phyloP scores from a whole-genome alignment of 2,888 invertebrate species.

The Hydroisotoma schaefferi region DNA sequence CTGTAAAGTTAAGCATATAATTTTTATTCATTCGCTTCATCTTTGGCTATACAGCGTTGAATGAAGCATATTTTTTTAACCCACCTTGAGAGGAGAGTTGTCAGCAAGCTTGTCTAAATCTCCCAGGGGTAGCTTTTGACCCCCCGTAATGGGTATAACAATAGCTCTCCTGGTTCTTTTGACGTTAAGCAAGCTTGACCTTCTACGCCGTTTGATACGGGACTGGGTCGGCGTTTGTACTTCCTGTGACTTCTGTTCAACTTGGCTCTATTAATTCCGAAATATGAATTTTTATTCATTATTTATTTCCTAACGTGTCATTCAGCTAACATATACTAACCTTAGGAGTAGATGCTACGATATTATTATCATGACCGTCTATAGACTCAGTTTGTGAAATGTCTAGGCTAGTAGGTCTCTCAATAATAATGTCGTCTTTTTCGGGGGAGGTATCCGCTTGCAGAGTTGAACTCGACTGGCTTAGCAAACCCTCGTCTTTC shows the following conservation, averaged over 20 bases:
- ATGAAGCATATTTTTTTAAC: neutral
- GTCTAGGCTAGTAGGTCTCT: neutral
- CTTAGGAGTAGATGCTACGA: slow-evolving; percentile 13
- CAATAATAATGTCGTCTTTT: slow-evolving; percentile 5
- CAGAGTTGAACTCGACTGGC: neutral
- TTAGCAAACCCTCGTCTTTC: neutral
- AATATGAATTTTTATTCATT: no score
- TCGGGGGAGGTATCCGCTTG: slow-evolving; percentile 3
- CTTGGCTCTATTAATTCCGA: slow-evolving; percentile 1
- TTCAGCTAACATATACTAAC: no score
- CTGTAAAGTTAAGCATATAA: neutral
- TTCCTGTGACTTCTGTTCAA: slow-evolving; percentile 34
- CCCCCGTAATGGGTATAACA: slow-evolving; percentile 31
- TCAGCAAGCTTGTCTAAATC: slow-evolving; percentile 27
- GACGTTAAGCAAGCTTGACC: slow-evolving; percentile 32
- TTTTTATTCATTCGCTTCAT: no score
- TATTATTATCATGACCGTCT: neutral
- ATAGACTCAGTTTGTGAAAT: slow-evolving; percentile 10
- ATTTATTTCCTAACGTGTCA: no score
- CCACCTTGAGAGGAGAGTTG: slow-evolving; percentile 8
- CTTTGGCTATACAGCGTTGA: no score
- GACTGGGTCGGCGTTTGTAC: slow-evolving; percentile 27
- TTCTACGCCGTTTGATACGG: slow-evolving; percentile 30
- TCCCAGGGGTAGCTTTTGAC: slow-evolving; percentile 32
- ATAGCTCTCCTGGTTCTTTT: slow-evolving; percentile 37